Conservation (phyloP, 2,888 invertebrate species). For the Drosophila quinaria region DNA sequence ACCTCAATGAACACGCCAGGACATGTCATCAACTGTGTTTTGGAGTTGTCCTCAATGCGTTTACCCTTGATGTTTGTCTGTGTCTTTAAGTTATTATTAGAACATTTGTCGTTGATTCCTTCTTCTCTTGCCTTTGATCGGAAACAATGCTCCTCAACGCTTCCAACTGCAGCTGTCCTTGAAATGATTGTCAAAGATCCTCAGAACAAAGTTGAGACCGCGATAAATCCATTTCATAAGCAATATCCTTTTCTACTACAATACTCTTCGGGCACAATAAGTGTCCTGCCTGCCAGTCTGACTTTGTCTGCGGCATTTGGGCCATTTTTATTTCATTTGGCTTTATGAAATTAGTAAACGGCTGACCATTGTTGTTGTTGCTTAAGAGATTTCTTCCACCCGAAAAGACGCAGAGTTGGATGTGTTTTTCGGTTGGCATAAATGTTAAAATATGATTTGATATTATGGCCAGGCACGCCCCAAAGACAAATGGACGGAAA, state of each 20-base stretch:
- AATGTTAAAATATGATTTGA: constrained; percentile 77
- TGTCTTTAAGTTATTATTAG: constrained; percentile 27
- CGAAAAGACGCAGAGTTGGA: background rate
- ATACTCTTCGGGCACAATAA: background rate
- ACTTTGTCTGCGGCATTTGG: constrained; percentile 30
- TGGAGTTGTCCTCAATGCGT: constrained; percentile 9
- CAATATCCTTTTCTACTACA: constrained; percentile 34
- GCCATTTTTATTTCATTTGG: constrained; percentile 73
- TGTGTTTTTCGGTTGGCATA: constrained; percentile 41
- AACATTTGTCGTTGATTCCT: constrained; percentile 9
- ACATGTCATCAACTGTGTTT: background rate
- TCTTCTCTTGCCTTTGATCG: background rate
- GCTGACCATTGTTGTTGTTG: constrained; percentile 44
- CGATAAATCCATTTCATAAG: constrained; percentile 64
- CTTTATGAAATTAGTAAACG: constrained; percentile 73
- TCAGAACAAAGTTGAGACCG: constrained; percentile 31
- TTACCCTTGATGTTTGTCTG: constrained; percentile 15
- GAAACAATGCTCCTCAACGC: constrained; percentile 26
- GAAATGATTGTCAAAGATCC: constrained; percentile 24
- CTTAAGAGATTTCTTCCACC: constrained; percentile 32
- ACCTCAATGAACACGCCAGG: constrained; percentile 19
- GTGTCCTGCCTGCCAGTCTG: background rate
- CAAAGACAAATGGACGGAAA: constrained; percentile 63
- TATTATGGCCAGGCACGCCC: constrained; percentile 71
- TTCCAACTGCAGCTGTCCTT: constrained; percentile 52